Evolutionary conservation across 2,113 vertebrate species (phyloP).

Genomic region (Ceyx margarethae): DNA sequence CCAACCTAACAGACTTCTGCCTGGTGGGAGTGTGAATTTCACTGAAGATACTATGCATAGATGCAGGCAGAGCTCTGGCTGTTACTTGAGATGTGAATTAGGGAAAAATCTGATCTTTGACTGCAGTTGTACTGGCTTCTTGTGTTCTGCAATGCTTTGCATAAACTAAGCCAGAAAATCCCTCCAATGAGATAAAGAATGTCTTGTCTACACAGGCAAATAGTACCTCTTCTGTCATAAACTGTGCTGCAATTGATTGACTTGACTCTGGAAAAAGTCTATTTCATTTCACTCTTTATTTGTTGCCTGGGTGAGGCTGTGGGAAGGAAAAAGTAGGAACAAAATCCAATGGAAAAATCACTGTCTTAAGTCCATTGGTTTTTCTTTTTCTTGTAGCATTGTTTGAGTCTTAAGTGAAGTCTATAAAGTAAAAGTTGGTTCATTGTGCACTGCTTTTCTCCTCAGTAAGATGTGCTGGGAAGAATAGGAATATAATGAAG

Average conservation of each 20-base stretch:
- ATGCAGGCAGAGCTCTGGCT: background rate
- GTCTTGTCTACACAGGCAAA: background rate
- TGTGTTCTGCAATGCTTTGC: background rate
- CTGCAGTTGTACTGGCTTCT: background rate
- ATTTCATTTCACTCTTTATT: background rate
- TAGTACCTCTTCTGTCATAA: background rate
- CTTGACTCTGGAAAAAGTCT: background rate
- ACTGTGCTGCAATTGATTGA: background rate
- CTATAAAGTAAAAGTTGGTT: background rate
- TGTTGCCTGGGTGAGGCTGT: background rate
- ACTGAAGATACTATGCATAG: fast-evolving
- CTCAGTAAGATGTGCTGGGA: background rate
- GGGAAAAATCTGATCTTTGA: background rate
- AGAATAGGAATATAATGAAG: conserved; percentile 19
- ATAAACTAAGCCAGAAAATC: background rate
- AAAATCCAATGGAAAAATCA: background rate
- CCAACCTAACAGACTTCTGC: background rate
- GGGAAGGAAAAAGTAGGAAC: background rate
- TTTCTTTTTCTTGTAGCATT: background rate
- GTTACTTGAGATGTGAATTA: background rate
- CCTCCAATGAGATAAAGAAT: background rate
- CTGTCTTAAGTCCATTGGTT: background rate
- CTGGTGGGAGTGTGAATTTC: background rate
- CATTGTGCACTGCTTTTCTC: background rate
- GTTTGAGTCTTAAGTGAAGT: background rate